Conservation (phyloP, 2,888 invertebrate genomes). For the Pristionchus japonicus region DNA sequence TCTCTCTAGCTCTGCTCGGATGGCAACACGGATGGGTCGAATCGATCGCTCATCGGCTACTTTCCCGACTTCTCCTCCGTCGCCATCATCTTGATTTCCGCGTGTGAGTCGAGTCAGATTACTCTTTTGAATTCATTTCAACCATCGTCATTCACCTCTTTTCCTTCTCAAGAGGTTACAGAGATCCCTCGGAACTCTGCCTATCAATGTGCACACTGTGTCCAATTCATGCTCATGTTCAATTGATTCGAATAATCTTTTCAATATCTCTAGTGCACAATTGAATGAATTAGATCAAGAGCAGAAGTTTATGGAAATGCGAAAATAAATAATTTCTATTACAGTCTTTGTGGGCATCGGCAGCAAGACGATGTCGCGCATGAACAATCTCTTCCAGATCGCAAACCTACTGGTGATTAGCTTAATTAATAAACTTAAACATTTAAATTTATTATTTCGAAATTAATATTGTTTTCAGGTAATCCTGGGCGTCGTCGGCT, state of each 20-base stretch:
- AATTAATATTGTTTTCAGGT: slow-evolving; percentile 9
- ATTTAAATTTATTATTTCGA: not conserved
- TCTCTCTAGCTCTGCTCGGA: not conserved
- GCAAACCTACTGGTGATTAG: slow-evolving; percentile 41
- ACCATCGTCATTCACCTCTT: no score
- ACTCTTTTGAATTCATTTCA: not conserved
- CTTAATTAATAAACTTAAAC: not conserved
- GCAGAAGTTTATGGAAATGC: not conserved
- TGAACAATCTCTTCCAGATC: slow-evolving; percentile 38
- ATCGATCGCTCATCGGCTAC: slow-evolving; percentile 8
- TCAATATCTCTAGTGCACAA: not conserved
- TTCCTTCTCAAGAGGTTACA: not conserved
- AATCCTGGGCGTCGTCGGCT: slow-evolving; percentile 47
- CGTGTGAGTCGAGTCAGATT: not conserved
- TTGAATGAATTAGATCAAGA: no score
- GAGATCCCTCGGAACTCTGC: no score
- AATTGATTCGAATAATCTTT: not conserved
- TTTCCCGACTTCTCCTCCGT: slow-evolving; percentile 31
- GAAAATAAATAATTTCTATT: not conserved
- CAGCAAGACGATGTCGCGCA: slow-evolving; percentile 19
- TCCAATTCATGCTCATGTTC: no score
- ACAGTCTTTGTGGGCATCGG: slow-evolving; percentile 37
- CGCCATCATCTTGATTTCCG: not conserved
- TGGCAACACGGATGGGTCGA: not conserved
- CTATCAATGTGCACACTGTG: no score